These are phyloP conservation scores for Actinopyga echinites DNA, from an alignment of 53 echinoderm and acorn worm species.

Conservation along the genomic window DNA sequence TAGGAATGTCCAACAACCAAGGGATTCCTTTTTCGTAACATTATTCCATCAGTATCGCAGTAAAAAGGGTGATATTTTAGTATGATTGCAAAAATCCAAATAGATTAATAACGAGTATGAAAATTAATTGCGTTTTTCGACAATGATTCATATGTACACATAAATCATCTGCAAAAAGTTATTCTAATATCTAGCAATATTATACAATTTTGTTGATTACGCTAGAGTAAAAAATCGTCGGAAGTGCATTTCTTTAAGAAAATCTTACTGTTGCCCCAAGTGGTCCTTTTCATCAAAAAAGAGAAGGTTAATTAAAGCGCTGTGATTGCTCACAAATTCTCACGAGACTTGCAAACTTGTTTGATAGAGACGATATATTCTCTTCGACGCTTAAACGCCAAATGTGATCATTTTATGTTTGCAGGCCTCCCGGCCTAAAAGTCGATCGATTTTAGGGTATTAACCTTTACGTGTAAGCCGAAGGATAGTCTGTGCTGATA, in stretches of 20 bases:
- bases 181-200: too few relatives aligned
- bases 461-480: conserved; percentile 18
- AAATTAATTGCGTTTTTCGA: too few relatives aligned
- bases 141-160: too few relatives aligned
- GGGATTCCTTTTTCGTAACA: too few relatives aligned
- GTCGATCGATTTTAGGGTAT: conserved; percentile 32
- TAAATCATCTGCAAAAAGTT: too few relatives aligned
- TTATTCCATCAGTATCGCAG: too few relatives aligned
- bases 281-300: neutral
- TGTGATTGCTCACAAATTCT: conserved; percentile 22
- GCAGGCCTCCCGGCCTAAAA: conserved; percentile 20
- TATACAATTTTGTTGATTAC: too few relatives aligned
- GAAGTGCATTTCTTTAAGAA: conserved; percentile 12
- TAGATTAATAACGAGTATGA: too few relatives aligned
- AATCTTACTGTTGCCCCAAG: conserved; percentile 7
- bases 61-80: too few relatives aligned
- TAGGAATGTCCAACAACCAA: too few relatives aligned
- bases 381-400: conserved; percentile 27
- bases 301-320: conserved; percentile 35
- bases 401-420: conserved; percentile 34
- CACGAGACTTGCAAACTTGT: conserved; percentile 21
- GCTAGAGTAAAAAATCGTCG: too few relatives aligned
- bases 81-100: too few relatives aligned
- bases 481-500: neutral
- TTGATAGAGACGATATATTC: conserved; percentile 3